phyloP scores from a whole-genome alignment of 2,113 vertebrate genomes.

The Phoenicopterus ruber region DNA sequence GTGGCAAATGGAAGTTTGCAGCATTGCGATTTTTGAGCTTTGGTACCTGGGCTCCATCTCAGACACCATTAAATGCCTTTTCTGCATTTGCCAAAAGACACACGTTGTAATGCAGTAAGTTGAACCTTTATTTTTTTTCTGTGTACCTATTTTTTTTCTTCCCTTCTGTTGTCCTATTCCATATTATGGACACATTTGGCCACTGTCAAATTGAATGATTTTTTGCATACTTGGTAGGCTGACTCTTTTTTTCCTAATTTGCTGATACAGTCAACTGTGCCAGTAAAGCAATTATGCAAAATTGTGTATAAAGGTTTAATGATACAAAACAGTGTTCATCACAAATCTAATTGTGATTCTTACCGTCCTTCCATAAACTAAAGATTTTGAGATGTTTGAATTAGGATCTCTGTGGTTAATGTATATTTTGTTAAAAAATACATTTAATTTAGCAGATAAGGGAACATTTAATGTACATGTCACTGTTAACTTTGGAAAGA shows the following conservation, averaged over 20 bases:
- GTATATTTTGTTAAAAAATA: background rate
- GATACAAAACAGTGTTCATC: conserved; percentile 40
- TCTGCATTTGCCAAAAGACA: background rate
- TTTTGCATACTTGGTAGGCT: conserved; percentile 33
- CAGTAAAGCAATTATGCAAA: conserved; percentile 42
- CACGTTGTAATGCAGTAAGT: background rate
- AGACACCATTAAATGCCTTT: background rate
- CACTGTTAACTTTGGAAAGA: background rate
- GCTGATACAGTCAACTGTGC: conserved; percentile 35
- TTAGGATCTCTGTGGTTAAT: background rate
- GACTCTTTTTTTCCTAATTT: background rate
- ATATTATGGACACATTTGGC: background rate
- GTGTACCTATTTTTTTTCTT: background rate
- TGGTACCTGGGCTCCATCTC: background rate
- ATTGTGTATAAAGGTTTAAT: conserved; percentile 49
- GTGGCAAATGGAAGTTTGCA: background rate
- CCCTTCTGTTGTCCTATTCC: background rate
- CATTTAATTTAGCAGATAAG: background rate
- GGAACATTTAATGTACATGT: background rate
- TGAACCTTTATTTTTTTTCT: background rate
- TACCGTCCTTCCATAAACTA: background rate
- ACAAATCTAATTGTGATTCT: conserved; percentile 47
- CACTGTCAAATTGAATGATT: conserved; percentile 21
- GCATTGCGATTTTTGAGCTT: background rate
- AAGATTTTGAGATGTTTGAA: background rate